Evolutionary conservation across 2,888 invertebrate species (phyloP).

Genomic region (Lasioglossum lativentre): DNA sequence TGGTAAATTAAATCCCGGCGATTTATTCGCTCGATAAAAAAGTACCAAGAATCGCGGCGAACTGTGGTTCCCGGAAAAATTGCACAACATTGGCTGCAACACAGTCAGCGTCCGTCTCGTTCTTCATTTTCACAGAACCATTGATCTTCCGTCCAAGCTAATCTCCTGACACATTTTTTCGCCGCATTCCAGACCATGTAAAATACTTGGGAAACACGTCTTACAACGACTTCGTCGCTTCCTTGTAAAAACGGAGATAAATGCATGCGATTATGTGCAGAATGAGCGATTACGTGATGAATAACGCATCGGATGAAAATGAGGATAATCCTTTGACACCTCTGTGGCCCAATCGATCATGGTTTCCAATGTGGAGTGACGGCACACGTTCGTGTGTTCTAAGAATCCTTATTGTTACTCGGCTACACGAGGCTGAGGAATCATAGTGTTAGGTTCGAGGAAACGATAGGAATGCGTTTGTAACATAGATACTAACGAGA

Average conservation of each 20-base stretch:
- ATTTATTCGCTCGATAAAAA: not conserved
- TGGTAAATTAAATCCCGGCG: not conserved
- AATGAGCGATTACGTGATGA: not conserved
- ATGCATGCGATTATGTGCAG: not conserved
- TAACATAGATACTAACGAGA: not conserved
- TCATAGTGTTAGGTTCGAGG: not conserved
- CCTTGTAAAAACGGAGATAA: conserved; percentile 30
- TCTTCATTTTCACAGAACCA: not conserved
- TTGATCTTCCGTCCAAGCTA: not conserved
- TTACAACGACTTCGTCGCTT: not conserved
- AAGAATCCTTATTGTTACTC: not conserved
- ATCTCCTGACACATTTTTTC: not conserved
- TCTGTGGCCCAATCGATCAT: not conserved
- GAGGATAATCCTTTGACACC: conserved; percentile 19
- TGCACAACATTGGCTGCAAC: not conserved
- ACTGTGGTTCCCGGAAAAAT: not conserved
- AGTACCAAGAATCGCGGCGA: not conserved
- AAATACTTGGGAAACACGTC: not conserved
- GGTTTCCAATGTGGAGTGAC: not conserved
- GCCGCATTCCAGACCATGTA: not conserved
- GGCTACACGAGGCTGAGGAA: not conserved
- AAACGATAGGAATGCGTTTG: not conserved
- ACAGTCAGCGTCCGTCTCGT: not conserved
- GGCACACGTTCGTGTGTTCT: not conserved
- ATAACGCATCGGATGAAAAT: conserved; percentile 15